Evolutionary conservation across 2,888 invertebrate genomes (phyloP).

Genomic region (Acholoe squamosa): DNA sequence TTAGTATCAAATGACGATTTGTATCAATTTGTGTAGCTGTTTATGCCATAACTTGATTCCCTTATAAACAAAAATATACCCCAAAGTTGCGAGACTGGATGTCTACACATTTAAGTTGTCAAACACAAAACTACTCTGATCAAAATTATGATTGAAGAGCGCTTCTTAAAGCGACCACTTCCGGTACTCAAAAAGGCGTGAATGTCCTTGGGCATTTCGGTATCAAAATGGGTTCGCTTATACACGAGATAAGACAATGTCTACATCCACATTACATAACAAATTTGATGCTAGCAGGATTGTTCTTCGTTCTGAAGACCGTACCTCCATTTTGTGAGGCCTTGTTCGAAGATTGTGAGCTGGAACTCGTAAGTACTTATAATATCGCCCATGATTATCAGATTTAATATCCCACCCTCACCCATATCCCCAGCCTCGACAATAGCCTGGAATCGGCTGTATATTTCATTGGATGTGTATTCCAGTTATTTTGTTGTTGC

Average conservation of each 20-base stretch:
- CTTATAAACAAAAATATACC: too few species aligned
- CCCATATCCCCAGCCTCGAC: background rate
- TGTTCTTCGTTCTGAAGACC: conserved; percentile 75
- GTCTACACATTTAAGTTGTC: too few species aligned
- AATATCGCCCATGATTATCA: conserved; percentile 45
- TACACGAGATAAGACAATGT: conserved; percentile 68
- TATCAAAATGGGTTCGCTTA: conserved; percentile 59
- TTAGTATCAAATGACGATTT: background rate
- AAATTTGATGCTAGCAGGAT: conserved; percentile 74
- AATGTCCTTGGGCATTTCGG: conserved; percentile 34
- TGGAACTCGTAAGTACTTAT: conserved; percentile 76
- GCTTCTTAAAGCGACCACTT: background rate
- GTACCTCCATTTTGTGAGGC: conserved; percentile 73
- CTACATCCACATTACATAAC: conserved; percentile 75
- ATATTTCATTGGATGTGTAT: too few species aligned
- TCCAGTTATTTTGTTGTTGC: too few species aligned
- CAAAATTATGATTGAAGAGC: too few species aligned
- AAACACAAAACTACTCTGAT: too few species aligned
- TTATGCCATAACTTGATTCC: background rate
- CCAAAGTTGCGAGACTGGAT: too few species aligned
- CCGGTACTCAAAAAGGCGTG: background rate
- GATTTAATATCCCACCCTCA: background rate
- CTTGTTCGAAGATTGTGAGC: conserved; percentile 77
- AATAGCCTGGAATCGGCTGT: too few species aligned
- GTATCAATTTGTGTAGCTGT: background rate